Conservation (phyloP, 1,140 invertebrate genomes). For the Diorhabda carinulata region DNA sequence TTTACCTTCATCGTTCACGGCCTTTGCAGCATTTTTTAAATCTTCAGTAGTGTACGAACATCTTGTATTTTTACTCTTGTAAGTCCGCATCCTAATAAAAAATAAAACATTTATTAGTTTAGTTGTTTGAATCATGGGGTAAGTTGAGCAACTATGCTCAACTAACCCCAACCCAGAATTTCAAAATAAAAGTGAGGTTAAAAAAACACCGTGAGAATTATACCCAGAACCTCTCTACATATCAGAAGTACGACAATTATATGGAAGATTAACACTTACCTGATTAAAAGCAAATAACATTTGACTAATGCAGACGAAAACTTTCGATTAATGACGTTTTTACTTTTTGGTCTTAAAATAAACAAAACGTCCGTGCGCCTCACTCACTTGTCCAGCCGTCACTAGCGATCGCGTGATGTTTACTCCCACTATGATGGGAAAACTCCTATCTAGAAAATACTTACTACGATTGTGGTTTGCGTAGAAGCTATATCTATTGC, state of each 20-base stretch:
- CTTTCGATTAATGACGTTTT: too few relatives aligned
- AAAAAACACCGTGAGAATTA: too few relatives aligned
- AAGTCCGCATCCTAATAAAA: background rate
- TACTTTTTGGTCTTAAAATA: too few relatives aligned
- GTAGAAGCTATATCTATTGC: conserved; percentile 24
- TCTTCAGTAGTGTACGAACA: background rate
- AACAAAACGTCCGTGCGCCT: too few relatives aligned
- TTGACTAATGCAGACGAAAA: background rate
- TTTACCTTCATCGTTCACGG: conserved; percentile 3
- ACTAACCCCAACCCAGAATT: background rate
- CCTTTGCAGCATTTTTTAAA: background rate
- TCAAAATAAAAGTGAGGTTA: background rate
- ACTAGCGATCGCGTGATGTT: background rate
- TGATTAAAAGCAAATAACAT: too few relatives aligned
- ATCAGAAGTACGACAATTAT: too few relatives aligned
- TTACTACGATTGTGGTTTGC: conserved; percentile 20
- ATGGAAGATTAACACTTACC: background rate
- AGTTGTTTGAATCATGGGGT: background rate
- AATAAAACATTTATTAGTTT: conserved; percentile 2
- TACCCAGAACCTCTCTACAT: too few relatives aligned
- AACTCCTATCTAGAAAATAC: background rate
- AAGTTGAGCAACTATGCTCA: background rate
- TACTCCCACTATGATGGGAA: background rate
- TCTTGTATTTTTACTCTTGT: background rate
- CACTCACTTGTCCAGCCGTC: background rate